Evolutionary conservation across 2,113 vertebrate genomes (phyloP), one percentile per base, ranked within the genome.

Genomic region (Megalops atlanticus): DNA sequence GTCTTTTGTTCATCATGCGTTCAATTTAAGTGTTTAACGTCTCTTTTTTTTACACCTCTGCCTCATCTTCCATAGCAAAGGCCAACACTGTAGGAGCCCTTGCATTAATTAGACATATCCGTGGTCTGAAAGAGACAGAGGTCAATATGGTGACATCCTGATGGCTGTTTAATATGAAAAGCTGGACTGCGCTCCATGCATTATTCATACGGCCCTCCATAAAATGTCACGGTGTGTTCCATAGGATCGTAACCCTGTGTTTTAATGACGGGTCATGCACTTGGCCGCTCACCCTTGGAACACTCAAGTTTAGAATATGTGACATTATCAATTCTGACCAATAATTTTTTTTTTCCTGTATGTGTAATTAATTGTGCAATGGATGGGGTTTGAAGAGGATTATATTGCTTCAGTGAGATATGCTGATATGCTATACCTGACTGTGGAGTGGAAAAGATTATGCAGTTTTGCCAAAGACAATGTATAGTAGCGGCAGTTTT

Each of bases 171-270:
- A 0, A n/a, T 6, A 64, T 64, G 58, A 4, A 64, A 15, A 31
- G 7, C 58, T n/a, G 52, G 52, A 21, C 18, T 58, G 52, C 18
- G 8, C 52, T 58, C 18, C 12, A n/a, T 64, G 58, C 58, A 64
- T 64, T 27, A 64, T 64, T 64, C 58, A 64, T 31, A 31, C 6
- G 10, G 24, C 24, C 58, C 10, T 27, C 24, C 58, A 27, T 64
- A 64, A 64, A 64, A 64, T 64, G 58, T 64, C n/a, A 64, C n/a
- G 8, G n/a, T n/a, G 12, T 64, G 58, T 64, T 64, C 58, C 58
- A 64, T 7, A 24, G 52, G 58, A 64, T n/a, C 58, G 8, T 27
- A 64, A 31, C 58, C 21, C 24, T 10, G 31, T 27, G 27, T 64
- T 64, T 64, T 31, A 64, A n/a, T 64, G 58, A 64, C 58, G 31